Evolutionary conservation across 2,888 invertebrate species (phyloP), one percentile per base, ranked within the genome.

Genomic region (Atrina japonica): DNA sequence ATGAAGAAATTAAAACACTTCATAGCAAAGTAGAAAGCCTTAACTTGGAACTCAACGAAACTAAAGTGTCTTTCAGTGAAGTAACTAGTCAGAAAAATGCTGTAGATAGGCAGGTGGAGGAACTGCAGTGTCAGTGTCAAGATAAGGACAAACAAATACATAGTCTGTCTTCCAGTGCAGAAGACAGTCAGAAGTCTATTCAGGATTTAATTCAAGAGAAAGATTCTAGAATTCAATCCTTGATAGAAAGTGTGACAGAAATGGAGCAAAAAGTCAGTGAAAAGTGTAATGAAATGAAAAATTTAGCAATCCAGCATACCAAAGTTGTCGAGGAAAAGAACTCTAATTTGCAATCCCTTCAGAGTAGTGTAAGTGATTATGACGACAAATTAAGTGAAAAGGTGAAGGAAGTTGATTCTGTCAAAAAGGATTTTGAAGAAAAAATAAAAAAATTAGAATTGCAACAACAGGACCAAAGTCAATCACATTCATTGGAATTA

Each of bases 191-290:
- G 41, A 55, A 53, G 18, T 70, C 66, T 14, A 52, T 77, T 23
- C 70, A 73, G 50, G 61, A 66, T 35, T 56, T 68, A 18, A 53
- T 66, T n/a, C n/a, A 50, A 30, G 72, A 67, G 23, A 76, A 76
- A 59, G 71, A 74, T 43, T 49, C 30, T 27, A 45, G 58, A 67
- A 65, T 71, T 27, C 52, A 55, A 49, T 65, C 21, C 23, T 29
- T 70, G n/a, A 18, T 61, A n/a, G 47, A 70, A 47, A 68, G 59
- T 9, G 16, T 79, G n/a, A 61, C 35, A 18, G 70, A 71, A 49
- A 69, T 58, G 30, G 74, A 74, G 41, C 43, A 49, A 47, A 47
- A 50, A 49, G 40, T 69, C 45, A 53, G 14, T 40, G 56, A 63
- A 40, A 25, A 61, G 25, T 21, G 25, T 9, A 55, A 9, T 49